phyloP scores from a whole-genome alignment of 2,888 invertebrate species.

The Drosophila cognata region DNA sequence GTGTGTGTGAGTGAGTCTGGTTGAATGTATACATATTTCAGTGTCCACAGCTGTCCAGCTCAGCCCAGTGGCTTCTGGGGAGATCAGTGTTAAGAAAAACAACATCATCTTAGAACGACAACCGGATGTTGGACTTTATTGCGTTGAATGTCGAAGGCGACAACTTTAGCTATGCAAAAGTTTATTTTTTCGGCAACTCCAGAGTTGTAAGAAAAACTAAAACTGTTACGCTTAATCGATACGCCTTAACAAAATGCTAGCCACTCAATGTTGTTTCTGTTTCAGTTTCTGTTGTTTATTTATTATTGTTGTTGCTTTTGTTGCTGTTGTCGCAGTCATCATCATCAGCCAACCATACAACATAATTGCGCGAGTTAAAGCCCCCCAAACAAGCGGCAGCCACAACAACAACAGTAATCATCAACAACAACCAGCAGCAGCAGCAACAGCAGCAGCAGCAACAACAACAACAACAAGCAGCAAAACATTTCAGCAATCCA shows the following conservation, averaged over 20 bases:
- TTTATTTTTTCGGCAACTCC: conserved; percentile 44
- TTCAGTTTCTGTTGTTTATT: conserved; percentile 20
- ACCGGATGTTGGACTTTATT: conserved; percentile 77
- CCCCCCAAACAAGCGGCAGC: conserved; percentile 73
- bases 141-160: conserved; percentile 37
- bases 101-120: conserved; percentile 71
- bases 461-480: conserved; percentile 58
- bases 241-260: conserved; percentile 81
- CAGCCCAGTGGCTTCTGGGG: conserved; percentile 51
- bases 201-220: conserved; percentile 43
- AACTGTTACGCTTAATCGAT: conserved; percentile 75
- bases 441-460: conserved; percentile 44
- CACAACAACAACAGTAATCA: conserved; percentile 34
- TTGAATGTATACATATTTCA: conserved; percentile 8
- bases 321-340: conserved; percentile 78
- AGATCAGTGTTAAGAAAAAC: conserved; percentile 70
- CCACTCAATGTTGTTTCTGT: conserved; percentile 50
- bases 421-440: conserved; percentile 38
- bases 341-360: conserved; percentile 83
- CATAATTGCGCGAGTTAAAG: conserved; percentile 83
- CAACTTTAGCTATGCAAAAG: conserved; percentile 54
- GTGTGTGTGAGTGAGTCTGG: conserved; percentile 25
- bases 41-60: conserved; percentile 33
- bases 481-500: conserved; percentile 81
- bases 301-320: conserved; percentile 19